Evolutionary conservation across 2,113 vertebrate genomes (phyloP).

Genomic region (Passerina amoena): DNA sequence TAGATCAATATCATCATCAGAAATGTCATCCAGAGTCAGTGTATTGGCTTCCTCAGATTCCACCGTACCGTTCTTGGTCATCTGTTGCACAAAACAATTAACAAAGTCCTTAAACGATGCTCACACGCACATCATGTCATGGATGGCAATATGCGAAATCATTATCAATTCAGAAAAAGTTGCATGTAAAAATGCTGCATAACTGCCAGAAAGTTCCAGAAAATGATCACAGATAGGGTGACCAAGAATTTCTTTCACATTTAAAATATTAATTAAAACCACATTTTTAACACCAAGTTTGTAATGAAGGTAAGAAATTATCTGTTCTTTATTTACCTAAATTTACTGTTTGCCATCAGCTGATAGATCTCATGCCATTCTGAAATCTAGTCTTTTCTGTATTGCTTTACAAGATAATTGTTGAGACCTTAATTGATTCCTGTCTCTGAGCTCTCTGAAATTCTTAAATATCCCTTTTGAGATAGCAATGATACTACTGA

Average conservation of each 20-base stretch:
- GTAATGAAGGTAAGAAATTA: not conserved
- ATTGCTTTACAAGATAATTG: not conserved
- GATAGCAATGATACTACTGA: not conserved
- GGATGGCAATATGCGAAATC: not conserved
- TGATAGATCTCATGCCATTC: not conserved
- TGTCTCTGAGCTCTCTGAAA: not conserved
- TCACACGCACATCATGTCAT: rapidly evolving
- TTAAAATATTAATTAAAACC: not conserved
- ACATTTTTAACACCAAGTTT: not conserved
- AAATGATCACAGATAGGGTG: not conserved
- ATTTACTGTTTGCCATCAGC: not conserved
- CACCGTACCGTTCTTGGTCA: constrained; percentile 94
- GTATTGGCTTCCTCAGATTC: constrained; percentile 94
- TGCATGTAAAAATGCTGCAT: not conserved
- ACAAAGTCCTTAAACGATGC: not conserved
- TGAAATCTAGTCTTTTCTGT: not conserved
- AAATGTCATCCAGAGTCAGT: constrained; percentile 95
- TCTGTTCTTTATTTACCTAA: not conserved
- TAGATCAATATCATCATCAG: constrained; percentile 95
- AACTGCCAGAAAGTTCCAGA: not conserved
- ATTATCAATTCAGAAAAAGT: not conserved
- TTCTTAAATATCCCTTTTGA: not conserved
- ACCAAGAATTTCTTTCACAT: not conserved
- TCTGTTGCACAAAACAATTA: constrained; percentile 72
- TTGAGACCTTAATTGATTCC: not conserved